Conservation (phyloP, 2,113 vertebrate genomes). For the Sinocyclocheilus maitianheensis region DNA sequence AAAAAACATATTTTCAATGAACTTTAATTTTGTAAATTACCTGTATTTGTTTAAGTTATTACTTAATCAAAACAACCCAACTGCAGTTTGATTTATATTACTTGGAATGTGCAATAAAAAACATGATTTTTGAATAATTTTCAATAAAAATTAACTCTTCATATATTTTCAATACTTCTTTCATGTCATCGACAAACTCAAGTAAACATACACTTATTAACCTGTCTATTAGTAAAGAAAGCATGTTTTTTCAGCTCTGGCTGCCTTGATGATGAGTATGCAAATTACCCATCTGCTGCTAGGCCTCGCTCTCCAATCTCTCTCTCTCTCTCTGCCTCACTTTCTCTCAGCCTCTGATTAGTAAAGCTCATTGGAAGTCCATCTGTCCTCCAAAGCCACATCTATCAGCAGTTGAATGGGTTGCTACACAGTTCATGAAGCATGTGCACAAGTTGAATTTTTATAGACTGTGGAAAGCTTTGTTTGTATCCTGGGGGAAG, state of each 20-base stretch:
- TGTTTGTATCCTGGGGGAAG: background rate
- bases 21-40: no score
- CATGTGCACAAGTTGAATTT: background rate
- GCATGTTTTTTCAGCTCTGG: slow-evolving; percentile 7
- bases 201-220: slow-evolving; percentile 30
- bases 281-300: slow-evolving; percentile 56
- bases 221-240: slow-evolving; percentile 8
- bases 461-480: background rate
- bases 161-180: background rate
- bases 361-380: slow-evolving; percentile 38
- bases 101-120: no score
- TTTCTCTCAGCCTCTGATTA: slow-evolving; percentile 37
- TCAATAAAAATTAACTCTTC: no score
- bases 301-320: background rate
- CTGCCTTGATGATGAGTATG: slow-evolving; percentile 49
- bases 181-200: slow-evolving; percentile 2
- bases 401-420: slow-evolving; percentile 8
- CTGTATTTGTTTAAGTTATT: no score
- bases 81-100: no score
- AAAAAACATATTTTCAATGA: no score
- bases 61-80: no score
- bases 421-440: background rate
- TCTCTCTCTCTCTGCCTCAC: slow-evolving; percentile 3
- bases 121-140: no score
- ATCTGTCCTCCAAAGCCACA: slow-evolving; percentile 32